Evolutionary conservation across 30 jellyfish, hydroid and myxozoan genomes (phyloP).

Genomic region (Haliclystus octoradiatus): DNA sequence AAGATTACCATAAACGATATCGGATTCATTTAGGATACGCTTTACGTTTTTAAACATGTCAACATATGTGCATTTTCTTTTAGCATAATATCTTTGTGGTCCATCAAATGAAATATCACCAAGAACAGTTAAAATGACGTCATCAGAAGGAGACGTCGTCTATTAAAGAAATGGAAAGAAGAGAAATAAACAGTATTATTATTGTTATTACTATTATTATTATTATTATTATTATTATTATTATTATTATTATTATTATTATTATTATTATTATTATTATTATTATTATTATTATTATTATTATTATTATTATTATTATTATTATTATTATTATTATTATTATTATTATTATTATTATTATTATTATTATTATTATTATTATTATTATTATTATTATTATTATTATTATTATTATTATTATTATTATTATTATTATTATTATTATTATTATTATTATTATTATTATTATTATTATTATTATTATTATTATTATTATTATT

Average conservation of each 20-base stretch:
- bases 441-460: background rate
- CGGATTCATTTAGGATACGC: no score
- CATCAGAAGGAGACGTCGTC: no score
- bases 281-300: background rate
- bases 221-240: background rate
- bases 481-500: no score
- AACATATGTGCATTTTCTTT: no score
- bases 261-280: background rate
- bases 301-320: background rate
- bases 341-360: background rate
- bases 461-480: background rate
- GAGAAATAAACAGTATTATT: no score
- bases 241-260: background rate
- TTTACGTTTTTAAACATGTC: no score
- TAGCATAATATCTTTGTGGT: no score
- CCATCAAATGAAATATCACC: no score
- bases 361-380: background rate
- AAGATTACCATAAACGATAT: no score
- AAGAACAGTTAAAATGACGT: no score
- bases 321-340: background rate
- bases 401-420: background rate
- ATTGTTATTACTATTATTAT: background rate
- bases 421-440: background rate
- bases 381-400: background rate
- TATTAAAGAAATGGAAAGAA: no score